Percentiles rank a stretch among this genome's conserved stretches.
Evolutionary conservation across 2,797 vertebrate species (phyloP).

Genomic region (Lepus oiostolus): DNA sequence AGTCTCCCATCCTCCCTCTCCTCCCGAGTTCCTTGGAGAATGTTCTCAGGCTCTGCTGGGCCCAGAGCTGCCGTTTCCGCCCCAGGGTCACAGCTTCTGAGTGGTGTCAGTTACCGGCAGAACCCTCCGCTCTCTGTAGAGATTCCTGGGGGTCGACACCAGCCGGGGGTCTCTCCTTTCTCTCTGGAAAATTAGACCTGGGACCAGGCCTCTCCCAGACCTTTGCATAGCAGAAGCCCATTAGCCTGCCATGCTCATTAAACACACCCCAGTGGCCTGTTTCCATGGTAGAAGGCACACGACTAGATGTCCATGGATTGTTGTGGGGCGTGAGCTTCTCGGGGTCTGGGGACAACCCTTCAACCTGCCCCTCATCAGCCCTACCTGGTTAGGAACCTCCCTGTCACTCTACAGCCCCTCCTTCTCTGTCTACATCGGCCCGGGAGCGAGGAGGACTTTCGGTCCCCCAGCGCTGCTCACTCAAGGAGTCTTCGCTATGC

Average conservation of each 20-base stretch:
- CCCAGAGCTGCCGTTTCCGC: not conserved
- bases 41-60: accelerated
- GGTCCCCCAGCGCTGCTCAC: not conserved
- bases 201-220: slow-evolving; percentile 39
- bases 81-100: not conserved
- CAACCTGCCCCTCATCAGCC: not conserved
- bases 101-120: not conserved
- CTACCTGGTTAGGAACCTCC: not conserved
- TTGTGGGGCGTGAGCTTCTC: not conserved
- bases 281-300: not conserved
- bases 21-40: not conserved
- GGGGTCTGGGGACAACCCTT: slow-evolving; percentile 4
- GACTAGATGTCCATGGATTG: slow-evolving; percentile 2
- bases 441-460: not conserved
- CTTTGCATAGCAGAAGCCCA: not conserved
- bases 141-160: not conserved
- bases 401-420: not conserved
- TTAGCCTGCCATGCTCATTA: not conserved
- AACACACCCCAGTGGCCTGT: not conserved
- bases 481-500: not conserved
- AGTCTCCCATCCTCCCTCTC: not conserved
- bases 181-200: slow-evolving; percentile 43
- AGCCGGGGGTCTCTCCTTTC: not conserved
- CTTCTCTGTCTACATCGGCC: not conserved
- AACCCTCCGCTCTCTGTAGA: not conserved